Base-by-base conservation (phyloP, 2,888 invertebrate genomes). In the Stenodera caucasica region DNA sequence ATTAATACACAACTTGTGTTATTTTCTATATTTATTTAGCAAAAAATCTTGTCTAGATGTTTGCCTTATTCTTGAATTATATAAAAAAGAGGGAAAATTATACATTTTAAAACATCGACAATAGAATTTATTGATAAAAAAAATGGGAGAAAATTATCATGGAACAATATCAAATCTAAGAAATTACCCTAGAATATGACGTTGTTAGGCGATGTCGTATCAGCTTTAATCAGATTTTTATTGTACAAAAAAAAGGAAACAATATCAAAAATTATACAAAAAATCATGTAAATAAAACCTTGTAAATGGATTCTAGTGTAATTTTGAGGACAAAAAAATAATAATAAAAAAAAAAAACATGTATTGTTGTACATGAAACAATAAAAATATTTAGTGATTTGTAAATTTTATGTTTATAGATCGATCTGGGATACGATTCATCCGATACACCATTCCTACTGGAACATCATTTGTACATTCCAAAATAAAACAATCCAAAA, bases 351-450 rank as follows among this genome's bases (percentile, higher is more conserved):
- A 18, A 66, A 61, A 64, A 68, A 72, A 71, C 72, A 74, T 77
- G 77, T 78, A 78, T 77, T 78, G 77, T 78, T 78, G 78, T 78
- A 78, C 74, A 75, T 77, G 75, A 76, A 71, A 67, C 70, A 75
- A 77, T 77, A 78, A 78, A 45, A 45, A 78, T 76, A 77, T 78
- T 78, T 79, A 79, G 77, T 72, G 72, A 77, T 78, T 78, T 78
- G 75, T 78, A 68, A 77, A 76, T 67, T 72, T 73, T 53, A 77
- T 69, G 63, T 78, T 72, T 40, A 81, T 76, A 53, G 72, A 65
- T 60, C 71, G 72, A 50, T 81, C 81, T 7, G 81, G 81, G 30
- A 81, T 76, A 50, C 81, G 68, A 58, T 81, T 81, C 78, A 81
- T 77, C 45, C 81, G 72, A 65, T 77, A 81, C 4, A 80, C 72